Evolutionary conservation across 2,888 invertebrate species (phyloP).

Genomic region (Drosophila robusta): DNA sequence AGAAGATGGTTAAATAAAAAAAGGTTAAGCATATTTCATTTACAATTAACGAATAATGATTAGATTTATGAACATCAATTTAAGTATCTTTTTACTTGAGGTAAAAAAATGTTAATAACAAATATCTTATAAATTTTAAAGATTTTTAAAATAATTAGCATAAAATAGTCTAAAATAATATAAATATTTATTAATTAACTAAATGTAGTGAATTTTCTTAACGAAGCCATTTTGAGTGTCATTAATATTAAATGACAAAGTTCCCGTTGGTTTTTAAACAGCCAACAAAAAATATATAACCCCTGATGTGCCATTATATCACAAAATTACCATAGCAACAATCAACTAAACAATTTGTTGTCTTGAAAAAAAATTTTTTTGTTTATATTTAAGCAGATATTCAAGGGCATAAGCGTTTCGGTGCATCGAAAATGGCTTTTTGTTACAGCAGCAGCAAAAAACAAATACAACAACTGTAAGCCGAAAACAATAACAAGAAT

Average conservation of each 20-base stretch:
- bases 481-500: slow-evolving; percentile 47
- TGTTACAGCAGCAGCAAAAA: slow-evolving; percentile 18
- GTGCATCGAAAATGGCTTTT: slow-evolving; percentile 31
- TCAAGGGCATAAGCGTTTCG: slow-evolving; percentile 50
- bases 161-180: neutral
- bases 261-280: neutral
- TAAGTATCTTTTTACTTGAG: too few species aligned
- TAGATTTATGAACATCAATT: too few species aligned
- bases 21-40: too few species aligned
- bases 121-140: neutral
- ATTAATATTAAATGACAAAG: neutral
- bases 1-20: too few species aligned
- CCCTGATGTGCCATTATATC: slow-evolving; percentile 14
- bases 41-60: too few species aligned
- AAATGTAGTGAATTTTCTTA: neutral
- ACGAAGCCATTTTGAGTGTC: neutral
- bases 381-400: slow-evolving; percentile 21
- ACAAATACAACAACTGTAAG: slow-evolving; percentile 3
- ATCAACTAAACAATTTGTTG: slow-evolving; percentile 48
- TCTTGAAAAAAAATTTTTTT: slow-evolving; percentile 22
- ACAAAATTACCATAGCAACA: slow-evolving; percentile 35
- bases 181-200: neutral
- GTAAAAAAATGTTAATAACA: too few species aligned
- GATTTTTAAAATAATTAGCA: neutral
- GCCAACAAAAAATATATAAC: slow-evolving; percentile 1